Conservation (phyloP, 2,113 vertebrate genomes). For the Pteropus alecto region DNA sequence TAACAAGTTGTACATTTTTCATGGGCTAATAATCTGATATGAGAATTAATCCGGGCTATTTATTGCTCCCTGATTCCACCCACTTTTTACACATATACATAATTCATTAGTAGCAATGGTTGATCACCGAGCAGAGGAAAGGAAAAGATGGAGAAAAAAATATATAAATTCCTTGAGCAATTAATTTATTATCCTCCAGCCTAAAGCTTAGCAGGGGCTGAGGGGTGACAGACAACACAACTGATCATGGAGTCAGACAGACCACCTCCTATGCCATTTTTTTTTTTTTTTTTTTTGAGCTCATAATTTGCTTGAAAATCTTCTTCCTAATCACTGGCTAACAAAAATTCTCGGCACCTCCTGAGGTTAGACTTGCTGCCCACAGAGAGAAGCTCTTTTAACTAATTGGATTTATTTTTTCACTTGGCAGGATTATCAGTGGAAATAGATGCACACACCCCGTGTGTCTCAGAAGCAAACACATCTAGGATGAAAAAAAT, state of each 20-base stretch:
- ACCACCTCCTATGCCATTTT: not conserved
- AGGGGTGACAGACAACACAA: not conserved
- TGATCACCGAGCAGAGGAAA: not conserved
- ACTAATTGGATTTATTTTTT: conserved; percentile 39
- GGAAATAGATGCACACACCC: not conserved
- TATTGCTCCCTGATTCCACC: not conserved
- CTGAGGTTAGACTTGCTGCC: conserved; percentile 1
- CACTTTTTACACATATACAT: not conserved
- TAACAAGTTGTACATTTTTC: not conserved
- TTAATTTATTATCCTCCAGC: conserved; percentile 3
- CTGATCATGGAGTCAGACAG: not conserved
- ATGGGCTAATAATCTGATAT: not conserved
- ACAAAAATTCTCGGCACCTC: conserved; percentile 1
- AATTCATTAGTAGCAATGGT: not conserved
- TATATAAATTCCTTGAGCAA: not conserved
- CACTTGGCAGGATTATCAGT: not conserved
- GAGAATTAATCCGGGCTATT: not conserved
- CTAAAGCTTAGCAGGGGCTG: not conserved
- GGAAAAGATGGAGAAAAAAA: not conserved
- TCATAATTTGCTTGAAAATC: conserved; percentile 8
- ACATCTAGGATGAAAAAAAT: no score
- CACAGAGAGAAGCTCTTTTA: conserved; percentile 13
- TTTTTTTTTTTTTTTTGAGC: not conserved
- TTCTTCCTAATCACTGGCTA: not conserved
- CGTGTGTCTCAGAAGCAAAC: not conserved